Conservation (phyloP, 1,140 invertebrate species). For the Leptonema lineaticorne region DNA sequence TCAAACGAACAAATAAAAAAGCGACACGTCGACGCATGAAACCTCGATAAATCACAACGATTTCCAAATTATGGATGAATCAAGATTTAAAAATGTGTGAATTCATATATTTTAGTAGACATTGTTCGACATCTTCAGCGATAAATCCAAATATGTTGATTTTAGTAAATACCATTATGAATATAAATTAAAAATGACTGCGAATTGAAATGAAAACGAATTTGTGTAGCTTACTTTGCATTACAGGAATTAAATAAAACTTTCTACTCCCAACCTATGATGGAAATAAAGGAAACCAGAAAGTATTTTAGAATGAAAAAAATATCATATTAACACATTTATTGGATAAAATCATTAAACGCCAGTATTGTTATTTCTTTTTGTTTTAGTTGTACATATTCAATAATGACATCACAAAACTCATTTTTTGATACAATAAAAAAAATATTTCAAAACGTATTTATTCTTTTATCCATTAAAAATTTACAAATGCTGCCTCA, state of each 20-base stretch:
- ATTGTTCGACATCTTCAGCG: not conserved
- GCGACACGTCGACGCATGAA: not conserved
- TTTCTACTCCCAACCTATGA: not conserved
- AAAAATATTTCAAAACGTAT: too few species aligned
- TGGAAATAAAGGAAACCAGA: not conserved
- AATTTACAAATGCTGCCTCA: too few species aligned
- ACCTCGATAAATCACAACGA: not conserved
- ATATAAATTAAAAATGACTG: too few species aligned
- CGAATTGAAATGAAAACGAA: too few species aligned
- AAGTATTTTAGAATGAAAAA: not conserved
- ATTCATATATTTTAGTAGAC: too few species aligned
- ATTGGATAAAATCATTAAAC: slow-evolving; percentile 8
- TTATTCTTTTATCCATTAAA: too few species aligned
- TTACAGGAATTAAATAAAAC: too few species aligned
- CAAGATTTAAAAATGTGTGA: too few species aligned
- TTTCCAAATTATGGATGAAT: not conserved
- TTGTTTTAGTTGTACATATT: not conserved
- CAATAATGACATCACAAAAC: not conserved
- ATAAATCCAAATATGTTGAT: too few species aligned
- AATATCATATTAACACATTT: slow-evolving; percentile 15
- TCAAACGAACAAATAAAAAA: not conserved
- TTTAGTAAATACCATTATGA: too few species aligned
- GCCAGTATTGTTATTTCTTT: not conserved
- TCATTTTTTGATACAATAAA: not conserved
- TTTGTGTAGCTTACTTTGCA: too few species aligned